Evolutionary conservation across 1,140 invertebrate genomes (phyloP).

Genomic region (Leptonema lineaticorne): DNA sequence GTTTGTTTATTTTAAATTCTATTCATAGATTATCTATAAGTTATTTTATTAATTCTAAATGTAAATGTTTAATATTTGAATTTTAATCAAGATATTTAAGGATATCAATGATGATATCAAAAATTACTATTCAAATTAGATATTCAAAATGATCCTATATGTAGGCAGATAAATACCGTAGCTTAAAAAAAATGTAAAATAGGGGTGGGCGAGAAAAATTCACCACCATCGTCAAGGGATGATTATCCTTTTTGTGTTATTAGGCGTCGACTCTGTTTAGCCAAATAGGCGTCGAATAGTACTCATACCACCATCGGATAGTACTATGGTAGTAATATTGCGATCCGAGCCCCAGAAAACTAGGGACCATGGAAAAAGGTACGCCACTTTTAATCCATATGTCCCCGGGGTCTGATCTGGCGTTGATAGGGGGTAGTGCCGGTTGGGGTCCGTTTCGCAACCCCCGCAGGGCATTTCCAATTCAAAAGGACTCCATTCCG

Average conservation of each 20-base stretch:
- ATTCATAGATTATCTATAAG: too few species aligned
- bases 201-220: too few species aligned
- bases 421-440: constrained; percentile 40
- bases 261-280: constrained; percentile 35
- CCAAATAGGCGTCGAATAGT: constrained; percentile 38
- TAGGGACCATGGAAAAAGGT: constrained; percentile 38
- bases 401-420: constrained; percentile 42
- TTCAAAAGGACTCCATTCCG: constrained; percentile 43
- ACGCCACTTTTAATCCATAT: constrained; percentile 43
- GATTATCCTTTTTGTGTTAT: constrained; percentile 5
- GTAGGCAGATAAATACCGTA: too few species aligned
- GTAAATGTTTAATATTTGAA: too few species aligned
- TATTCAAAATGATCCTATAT: too few species aligned
- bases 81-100: too few species aligned
- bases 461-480: constrained; percentile 34
- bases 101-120: too few species aligned
- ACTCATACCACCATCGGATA: background rate
- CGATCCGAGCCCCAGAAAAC: background rate
- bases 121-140: too few species aligned
- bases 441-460: constrained; percentile 25
- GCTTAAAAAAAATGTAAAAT: too few species aligned
- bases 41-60: too few species aligned
- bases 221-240: background rate
- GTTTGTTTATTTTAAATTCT: too few species aligned
- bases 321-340: background rate